A percentile compares a stretch with the other conserved stretches of the same genome.
Conservation (phyloP, 2,797 vertebrate species). For the Sebastes kiyomatsui region DNA sequence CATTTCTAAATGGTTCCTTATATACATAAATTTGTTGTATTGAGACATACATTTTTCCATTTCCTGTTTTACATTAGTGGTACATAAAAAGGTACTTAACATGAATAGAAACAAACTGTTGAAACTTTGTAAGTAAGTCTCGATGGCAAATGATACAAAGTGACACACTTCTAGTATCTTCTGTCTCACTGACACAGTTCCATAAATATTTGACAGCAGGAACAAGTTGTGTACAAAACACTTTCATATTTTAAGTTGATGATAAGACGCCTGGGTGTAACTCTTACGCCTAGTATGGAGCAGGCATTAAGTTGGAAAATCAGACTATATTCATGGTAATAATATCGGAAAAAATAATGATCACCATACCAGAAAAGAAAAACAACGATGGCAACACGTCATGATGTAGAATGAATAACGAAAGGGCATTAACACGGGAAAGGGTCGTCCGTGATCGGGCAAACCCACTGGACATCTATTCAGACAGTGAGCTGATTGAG, state of each 20-base stretch:
- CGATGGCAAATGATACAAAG: neutral
- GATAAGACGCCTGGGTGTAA: neutral
- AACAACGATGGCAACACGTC: neutral
- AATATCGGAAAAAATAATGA: neutral
- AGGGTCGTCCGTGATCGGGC: neutral
- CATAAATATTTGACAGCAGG: neutral
- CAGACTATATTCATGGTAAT: neutral
- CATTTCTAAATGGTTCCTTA: neutral
- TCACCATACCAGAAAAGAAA: neutral
- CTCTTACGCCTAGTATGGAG: neutral
- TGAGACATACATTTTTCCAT: neutral
- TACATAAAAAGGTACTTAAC: neutral
- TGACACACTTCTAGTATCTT: neutral
- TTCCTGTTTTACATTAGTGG: neutral
- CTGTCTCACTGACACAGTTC: neutral
- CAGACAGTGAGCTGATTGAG: neutral
- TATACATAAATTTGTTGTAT: neutral
- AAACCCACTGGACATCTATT: neutral
- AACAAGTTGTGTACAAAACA: neutral
- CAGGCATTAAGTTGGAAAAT: neutral
- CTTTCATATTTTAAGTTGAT: neutral
- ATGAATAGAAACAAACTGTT: neutral
- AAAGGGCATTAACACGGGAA: neutral
- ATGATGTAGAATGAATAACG: neutral
- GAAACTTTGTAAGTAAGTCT: neutral